phyloP scores from a whole-genome alignment of 2,113 vertebrate genomes.

The Chaetura pelagica region DNA sequence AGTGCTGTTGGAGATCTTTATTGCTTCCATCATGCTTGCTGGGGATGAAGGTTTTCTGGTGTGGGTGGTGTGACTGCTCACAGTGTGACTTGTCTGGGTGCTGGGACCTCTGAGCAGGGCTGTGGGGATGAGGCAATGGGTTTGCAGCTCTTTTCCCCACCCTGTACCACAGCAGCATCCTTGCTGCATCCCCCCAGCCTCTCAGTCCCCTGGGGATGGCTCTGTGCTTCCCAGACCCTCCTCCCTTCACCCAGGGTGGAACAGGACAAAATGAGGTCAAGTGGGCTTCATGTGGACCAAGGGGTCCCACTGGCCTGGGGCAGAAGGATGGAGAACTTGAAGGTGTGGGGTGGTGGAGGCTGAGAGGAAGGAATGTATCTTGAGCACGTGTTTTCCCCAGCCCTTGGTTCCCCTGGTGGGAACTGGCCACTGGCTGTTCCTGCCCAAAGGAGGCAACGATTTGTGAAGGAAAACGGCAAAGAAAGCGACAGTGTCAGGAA shows the following conservation, averaged over 20 bases:
- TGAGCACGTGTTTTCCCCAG: fast-evolving
- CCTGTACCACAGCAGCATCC: neutral
- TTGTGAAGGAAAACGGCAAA: neutral
- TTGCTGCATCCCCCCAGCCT: neutral
- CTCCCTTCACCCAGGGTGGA: neutral
- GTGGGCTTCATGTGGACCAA: neutral
- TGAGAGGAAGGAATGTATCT: neutral
- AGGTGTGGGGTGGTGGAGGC: neutral
- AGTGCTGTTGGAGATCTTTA: neutral
- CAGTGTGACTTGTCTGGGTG: neutral
- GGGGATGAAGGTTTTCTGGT: neutral
- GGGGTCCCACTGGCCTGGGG: neutral
- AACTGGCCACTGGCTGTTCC: neutral
- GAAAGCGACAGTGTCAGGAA: neutral
- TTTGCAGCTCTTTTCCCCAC: neutral
- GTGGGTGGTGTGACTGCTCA: neutral
- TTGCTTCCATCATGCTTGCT: neutral
- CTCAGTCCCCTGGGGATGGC: neutral
- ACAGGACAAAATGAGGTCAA: neutral
- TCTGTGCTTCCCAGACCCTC: fast-evolving
- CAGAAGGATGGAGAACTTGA: neutral
- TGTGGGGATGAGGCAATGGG: neutral
- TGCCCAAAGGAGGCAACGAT: neutral
- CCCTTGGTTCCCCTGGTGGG: neutral
- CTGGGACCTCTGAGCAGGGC: fast-evolving